These are phyloP conservation scores for Drosophila diplacantha DNA, from an alignment of 2,888 invertebrate genomes.

Conservation along the genomic window DNA sequence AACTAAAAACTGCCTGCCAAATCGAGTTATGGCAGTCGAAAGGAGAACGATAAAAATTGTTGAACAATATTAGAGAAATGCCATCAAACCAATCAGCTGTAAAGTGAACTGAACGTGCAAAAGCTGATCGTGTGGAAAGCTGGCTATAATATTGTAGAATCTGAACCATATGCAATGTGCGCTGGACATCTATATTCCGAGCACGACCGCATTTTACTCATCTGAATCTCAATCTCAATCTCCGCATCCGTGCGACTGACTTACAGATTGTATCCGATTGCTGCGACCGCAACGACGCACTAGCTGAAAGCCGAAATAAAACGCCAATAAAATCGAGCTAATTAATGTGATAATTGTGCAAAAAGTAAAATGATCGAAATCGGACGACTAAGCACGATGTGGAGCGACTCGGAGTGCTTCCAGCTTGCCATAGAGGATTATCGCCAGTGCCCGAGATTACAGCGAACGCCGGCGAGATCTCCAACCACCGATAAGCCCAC, in stretches of 20 bases:
- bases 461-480: conserved; percentile 5
- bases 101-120: conserved; percentile 40
- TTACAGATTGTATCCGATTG: conserved; percentile 53
- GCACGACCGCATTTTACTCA: conserved; percentile 52
- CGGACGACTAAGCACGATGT: conserved; percentile 14
- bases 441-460: conserved; percentile 22
- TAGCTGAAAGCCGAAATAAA: conserved; percentile 24
- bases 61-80: conserved; percentile 40
- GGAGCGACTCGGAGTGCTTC: conserved; percentile 27
- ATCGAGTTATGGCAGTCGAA: conserved; percentile 7
- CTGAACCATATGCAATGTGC: conserved; percentile 32
- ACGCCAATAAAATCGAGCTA: conserved; percentile 28
- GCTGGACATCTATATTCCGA: conserved; percentile 29
- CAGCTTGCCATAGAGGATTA: conserved; percentile 11
- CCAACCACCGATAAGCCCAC: conserved; percentile 10
- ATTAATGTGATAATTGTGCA: conserved; percentile 47
- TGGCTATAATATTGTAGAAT: conserved; percentile 8
- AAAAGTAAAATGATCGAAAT: conserved; percentile 26
- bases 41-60: conserved; percentile 19
- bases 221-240: conserved; percentile 16
- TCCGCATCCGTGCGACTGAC: conserved; percentile 39
- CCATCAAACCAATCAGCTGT: conserved; percentile 53
- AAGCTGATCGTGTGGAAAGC: conserved; percentile 49
- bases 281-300: conserved; percentile 34
- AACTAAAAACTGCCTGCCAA: conserved; percentile 1